Evolutionary conservation across 1,140 invertebrate genomes (phyloP).

Genomic region (Trichoplusia ni): DNA sequence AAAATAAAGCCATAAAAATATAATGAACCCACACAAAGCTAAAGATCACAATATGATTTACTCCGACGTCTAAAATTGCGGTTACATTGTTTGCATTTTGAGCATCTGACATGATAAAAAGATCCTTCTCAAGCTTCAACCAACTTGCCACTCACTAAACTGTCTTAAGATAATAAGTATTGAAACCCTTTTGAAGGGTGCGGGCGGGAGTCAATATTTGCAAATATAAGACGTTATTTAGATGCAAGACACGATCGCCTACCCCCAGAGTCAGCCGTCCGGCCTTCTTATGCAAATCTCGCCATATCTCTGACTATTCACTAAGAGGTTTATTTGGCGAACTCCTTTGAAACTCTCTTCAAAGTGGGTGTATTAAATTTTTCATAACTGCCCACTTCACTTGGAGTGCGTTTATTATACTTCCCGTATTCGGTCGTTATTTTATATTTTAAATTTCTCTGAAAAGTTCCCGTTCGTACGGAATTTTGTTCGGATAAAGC

Average conservation of each 20-base stretch:
- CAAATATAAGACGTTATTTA: constrained; percentile 79
- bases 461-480: background rate
- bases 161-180: constrained; percentile 70
- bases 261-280: constrained; percentile 53
- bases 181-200: constrained; percentile 67
- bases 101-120: constrained; percentile 10
- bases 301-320: constrained; percentile 67
- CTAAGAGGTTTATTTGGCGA: constrained; percentile 73
- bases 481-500: background rate
- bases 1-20: constrained; percentile 2
- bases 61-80: background rate
- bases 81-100: constrained; percentile 9
- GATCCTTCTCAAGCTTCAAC: constrained; percentile 37
- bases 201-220: constrained; percentile 76
- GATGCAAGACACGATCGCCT: constrained; percentile 74
- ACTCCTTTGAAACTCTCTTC: constrained; percentile 57
- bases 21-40: background rate
- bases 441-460: constrained; percentile 23
- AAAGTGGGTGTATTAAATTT: constrained; percentile 72
- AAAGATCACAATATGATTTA: constrained; percentile 1
- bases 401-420: constrained; percentile 39
- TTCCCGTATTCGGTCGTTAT: constrained; percentile 29
- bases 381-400: constrained; percentile 68
- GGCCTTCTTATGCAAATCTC: constrained; percentile 73
- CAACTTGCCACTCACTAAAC: constrained; percentile 62